Evolutionary conservation across 2,113 vertebrate genomes (phyloP).

Genomic region (Promerops cafer): DNA sequence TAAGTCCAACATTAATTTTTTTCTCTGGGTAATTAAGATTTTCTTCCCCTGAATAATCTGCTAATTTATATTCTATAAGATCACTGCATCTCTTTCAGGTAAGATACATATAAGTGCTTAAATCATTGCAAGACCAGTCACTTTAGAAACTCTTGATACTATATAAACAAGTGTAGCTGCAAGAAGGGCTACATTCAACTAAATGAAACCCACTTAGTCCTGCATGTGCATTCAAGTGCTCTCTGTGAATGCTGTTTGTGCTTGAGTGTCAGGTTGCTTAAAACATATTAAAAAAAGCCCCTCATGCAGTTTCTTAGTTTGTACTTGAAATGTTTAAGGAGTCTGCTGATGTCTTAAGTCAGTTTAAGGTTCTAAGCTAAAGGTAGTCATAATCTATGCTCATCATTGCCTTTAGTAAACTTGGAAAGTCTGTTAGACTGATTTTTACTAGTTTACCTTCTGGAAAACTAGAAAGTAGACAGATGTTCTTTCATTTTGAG

Average conservation of each 20-base stretch:
- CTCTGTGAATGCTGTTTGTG: neutral
- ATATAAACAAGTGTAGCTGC: neutral
- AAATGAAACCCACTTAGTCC: neutral
- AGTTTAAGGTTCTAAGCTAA: neutral
- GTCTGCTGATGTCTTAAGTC: neutral
- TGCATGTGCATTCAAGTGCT: neutral
- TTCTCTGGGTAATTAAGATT: neutral
- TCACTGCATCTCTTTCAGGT: neutral
- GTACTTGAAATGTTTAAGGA: neutral
- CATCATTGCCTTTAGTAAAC: neutral
- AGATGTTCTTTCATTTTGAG: neutral
- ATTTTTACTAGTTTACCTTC: neutral
- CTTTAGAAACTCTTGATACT: neutral
- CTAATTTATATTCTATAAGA: neutral
- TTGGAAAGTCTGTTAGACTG: neutral
- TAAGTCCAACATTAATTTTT: neutral
- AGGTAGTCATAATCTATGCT: neutral
- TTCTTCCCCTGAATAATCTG: neutral
- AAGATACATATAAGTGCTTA: neutral
- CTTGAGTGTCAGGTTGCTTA: neutral
- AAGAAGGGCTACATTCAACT: neutral
- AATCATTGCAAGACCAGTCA: neutral
- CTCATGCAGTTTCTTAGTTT: neutral
- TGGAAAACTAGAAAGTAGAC: neutral
- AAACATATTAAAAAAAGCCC: neutral